A percentile compares a stretch with the other conserved stretches of the same genome.
Evolutionary conservation across 1,140 invertebrate species (phyloP).

Genomic region (Drosophila santomea): DNA sequence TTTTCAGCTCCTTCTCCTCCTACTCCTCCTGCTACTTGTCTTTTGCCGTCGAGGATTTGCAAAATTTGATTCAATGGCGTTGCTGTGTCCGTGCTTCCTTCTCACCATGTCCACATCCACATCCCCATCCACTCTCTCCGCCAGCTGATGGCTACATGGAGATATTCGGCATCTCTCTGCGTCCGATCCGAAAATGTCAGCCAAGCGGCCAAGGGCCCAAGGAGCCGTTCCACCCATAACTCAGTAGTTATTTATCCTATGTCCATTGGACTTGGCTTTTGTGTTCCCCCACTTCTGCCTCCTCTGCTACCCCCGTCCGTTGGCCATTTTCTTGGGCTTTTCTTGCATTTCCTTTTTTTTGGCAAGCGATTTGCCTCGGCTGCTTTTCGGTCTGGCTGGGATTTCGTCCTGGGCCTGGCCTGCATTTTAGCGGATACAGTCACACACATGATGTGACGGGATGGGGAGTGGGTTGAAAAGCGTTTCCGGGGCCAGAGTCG

Average conservation of each 20-base stretch:
- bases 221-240: constrained; percentile 68
- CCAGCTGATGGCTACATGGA: constrained; percentile 74
- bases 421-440: constrained; percentile 66
- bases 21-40: constrained; percentile 38
- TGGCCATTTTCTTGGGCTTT: constrained; percentile 47
- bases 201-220: constrained; percentile 28
- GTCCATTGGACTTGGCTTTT: constrained; percentile 75
- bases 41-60: constrained; percentile 74
- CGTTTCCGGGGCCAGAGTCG: constrained; percentile 38
- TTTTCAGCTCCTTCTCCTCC: constrained; percentile 12
- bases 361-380: constrained; percentile 67
- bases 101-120: constrained; percentile 7
- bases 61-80: constrained; percentile 74
- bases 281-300: constrained; percentile 50
- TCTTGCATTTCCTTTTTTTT: constrained; percentile 32
- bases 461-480: background rate
- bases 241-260: constrained; percentile 81
- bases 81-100: constrained; percentile 15
- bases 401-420: constrained; percentile 51
- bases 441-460: background rate
- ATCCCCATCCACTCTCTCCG: constrained; percentile 27
- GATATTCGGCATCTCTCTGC: constrained; percentile 73
- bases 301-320: constrained; percentile 11
- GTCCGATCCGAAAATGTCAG: constrained; percentile 38
- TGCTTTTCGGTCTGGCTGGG: constrained; percentile 6